These are phyloP conservation scores for Mesoligia furuncula DNA, from an alignment of 2,888 invertebrate genomes.

Conservation along the genomic window DNA sequence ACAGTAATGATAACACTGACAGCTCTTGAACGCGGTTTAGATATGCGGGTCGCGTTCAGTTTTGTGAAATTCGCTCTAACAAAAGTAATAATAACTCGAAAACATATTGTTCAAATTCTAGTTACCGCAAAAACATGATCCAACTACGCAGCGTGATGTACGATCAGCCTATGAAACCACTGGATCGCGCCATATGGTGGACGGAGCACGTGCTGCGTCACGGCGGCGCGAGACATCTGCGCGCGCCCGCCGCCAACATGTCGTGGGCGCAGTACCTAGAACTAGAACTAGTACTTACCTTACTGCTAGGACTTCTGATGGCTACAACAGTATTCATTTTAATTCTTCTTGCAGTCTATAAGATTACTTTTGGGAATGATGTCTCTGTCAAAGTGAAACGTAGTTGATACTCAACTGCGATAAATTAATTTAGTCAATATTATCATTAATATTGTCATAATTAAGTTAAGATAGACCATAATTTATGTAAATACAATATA, in stretches of 20 bases:
- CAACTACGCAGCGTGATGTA: slow-evolving; percentile 36
- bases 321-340: not conserved
- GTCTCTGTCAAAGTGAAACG: slow-evolving; percentile 19
- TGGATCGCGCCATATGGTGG: slow-evolving; percentile 76
- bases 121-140: slow-evolving; percentile 49
- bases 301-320: slow-evolving; percentile 2
- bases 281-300: slow-evolving; percentile 27
- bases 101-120: slow-evolving; percentile 14
- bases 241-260: slow-evolving; percentile 66
- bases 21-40: too few species aligned
- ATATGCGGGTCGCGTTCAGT: not conserved
- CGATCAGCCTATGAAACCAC: slow-evolving; percentile 60
- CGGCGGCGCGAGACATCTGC: too few species aligned
- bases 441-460: not conserved
- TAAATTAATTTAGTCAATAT: not conserved
- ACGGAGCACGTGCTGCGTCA: slow-evolving; percentile 31
- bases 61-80: not conserved
- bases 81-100: not conserved
- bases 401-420: not conserved
- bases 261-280: not conserved
- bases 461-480: too few species aligned
- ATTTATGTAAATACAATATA: not conserved
- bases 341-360: slow-evolving; percentile 8
- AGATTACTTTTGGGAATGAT: not conserved
- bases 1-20: too few species aligned